Percentiles rank a stretch among this genome's conserved stretches.
Conservation (phyloP, 2,797 vertebrate genomes). For the Sternotherus odoratus region DNA sequence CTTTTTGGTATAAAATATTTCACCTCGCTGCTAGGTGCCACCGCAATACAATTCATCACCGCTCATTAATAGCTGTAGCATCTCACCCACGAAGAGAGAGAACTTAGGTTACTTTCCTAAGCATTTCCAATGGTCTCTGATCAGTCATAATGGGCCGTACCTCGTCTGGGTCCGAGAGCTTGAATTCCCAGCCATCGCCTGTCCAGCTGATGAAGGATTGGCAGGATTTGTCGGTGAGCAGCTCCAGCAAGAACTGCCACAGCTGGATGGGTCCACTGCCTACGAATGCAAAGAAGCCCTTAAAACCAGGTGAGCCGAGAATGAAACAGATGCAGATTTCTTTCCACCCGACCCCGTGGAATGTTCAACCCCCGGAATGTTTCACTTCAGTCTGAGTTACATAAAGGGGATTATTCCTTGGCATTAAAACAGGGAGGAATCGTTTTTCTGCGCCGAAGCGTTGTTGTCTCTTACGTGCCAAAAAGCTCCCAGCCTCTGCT, state of each 20-base stretch:
- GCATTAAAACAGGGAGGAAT: constrained; percentile 18
- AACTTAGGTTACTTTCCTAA: not conserved
- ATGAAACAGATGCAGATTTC: not conserved
- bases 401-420: constrained; percentile 71
- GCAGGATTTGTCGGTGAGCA: constrained; percentile 98
- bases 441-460: constrained; percentile 29
- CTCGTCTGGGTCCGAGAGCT: constrained; percentile 99
- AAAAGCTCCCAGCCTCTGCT: constrained; percentile 34
- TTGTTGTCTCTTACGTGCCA: not conserved
- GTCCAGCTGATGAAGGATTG: constrained; percentile 99
- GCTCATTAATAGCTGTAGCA: not conserved
- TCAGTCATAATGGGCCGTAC: constrained; percentile 73
- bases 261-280: constrained; percentile 99
- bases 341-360: not conserved
- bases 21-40: not conserved
- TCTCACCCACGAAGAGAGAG: not conserved
- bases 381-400: constrained; percentile 29
- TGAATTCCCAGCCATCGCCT: constrained; percentile 99
- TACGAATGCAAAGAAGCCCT: constrained; percentile 72
- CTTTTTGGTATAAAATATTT: not conserved
- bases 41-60: not conserved
- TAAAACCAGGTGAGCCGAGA: not conserved
- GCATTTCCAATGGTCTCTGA: not conserved
- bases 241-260: constrained; percentile 98
- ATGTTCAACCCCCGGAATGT: constrained; percentile 34